A percentile compares a stretch with the other conserved stretches of the same genome.
Evolutionary conservation across 1,140 invertebrate species (phyloP).

Genomic region (Pseudomyrmex dendroicus): DNA sequence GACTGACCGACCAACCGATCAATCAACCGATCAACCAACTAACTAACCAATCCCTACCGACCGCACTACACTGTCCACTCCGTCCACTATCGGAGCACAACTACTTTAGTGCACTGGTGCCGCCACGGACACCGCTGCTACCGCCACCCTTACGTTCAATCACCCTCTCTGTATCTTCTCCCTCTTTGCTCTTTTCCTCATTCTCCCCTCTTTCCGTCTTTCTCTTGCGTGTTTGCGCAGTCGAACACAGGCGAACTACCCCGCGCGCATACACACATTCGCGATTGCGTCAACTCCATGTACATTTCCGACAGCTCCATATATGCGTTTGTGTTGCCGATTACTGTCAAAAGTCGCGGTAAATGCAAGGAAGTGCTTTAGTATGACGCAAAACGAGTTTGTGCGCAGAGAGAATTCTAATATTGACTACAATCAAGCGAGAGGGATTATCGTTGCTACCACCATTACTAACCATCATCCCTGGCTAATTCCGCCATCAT

Average conservation of each 20-base stretch:
- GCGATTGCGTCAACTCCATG: slow-evolving; percentile 31
- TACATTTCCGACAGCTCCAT: slow-evolving; percentile 9
- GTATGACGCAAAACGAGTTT: slow-evolving; percentile 75
- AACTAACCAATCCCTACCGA: slow-evolving; percentile 60
- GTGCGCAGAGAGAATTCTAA: slow-evolving; percentile 68
- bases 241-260: slow-evolving; percentile 42
- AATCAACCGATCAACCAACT: slow-evolving; percentile 60
- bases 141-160: slow-evolving; percentile 62
- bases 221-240: slow-evolving; percentile 30
- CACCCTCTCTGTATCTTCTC: slow-evolving; percentile 47
- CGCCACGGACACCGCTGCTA: slow-evolving; percentile 39
- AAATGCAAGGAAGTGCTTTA: slow-evolving; percentile 59
- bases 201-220: slow-evolving; percentile 8
- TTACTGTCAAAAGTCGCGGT: neutral
- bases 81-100: slow-evolving; percentile 68
- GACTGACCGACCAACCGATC: slow-evolving; percentile 58
- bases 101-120: slow-evolving; percentile 64
- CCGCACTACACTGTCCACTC: slow-evolving; percentile 67
- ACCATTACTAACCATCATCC: slow-evolving; percentile 46
- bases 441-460: slow-evolving; percentile 51
- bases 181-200: slow-evolving; percentile 18
- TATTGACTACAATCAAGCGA: slow-evolving; percentile 13
- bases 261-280: neutral
- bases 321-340: neutral
- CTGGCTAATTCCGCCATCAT: slow-evolving; percentile 26